Percentiles rank a stretch among this genome's conserved stretches.
Conservation (phyloP, 2,113 vertebrate species). For the Zosterops pallidus region DNA sequence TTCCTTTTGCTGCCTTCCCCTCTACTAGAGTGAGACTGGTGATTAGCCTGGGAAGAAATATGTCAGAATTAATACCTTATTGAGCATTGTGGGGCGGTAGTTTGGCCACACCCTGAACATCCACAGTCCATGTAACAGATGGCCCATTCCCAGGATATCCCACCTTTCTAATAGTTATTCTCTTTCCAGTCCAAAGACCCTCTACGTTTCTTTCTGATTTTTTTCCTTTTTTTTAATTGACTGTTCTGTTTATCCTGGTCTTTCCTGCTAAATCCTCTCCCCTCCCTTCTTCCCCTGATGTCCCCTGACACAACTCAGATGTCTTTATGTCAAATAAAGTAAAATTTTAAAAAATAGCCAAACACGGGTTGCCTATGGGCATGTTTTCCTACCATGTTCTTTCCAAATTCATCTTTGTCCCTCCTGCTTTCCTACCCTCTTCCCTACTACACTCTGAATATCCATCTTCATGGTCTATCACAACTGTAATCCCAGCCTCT, state of each 20-base stretch:
- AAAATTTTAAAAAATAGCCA: fast-evolving
- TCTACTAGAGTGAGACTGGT: not conserved
- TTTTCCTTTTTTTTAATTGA: not conserved
- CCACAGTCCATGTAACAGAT: not conserved
- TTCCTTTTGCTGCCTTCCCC: not conserved
- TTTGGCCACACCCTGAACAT: fast-evolving
- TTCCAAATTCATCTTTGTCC: not conserved
- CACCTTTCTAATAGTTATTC: not conserved
- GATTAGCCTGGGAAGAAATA: not conserved
- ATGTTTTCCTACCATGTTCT: not conserved
- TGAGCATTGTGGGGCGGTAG: not conserved
- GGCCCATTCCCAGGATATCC: not conserved
- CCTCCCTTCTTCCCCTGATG: not conserved
- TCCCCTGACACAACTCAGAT: not conserved
- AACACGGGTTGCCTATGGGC: not conserved
- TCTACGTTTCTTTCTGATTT: fast-evolving
- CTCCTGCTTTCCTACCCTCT: not conserved
- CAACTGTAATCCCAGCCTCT: not conserved
- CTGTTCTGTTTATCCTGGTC: fast-evolving
- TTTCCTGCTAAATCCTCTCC: not conserved
- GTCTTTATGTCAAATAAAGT: not conserved
- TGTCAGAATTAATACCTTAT: not conserved
- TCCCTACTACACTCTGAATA: not conserved
- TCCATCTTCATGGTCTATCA: not conserved
- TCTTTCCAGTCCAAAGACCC: not conserved